phyloP scores from a whole-genome alignment of 2,797 vertebrate species.

The Pseudomugil gertrudae region DNA sequence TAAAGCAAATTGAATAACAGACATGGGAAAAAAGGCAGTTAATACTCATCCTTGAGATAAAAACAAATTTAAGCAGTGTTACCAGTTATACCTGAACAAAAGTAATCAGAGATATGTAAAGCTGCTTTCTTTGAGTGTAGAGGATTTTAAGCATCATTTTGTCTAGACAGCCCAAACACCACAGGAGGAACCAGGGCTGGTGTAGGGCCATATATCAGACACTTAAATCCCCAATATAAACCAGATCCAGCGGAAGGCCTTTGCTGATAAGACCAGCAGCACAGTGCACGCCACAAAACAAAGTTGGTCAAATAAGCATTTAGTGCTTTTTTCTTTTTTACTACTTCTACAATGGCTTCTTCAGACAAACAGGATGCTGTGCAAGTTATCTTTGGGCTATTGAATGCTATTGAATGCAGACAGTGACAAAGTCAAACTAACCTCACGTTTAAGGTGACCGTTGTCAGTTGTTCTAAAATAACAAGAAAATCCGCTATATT shows the following conservation, averaged over 20 bases:
- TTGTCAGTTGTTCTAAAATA: slow-evolving; percentile 42
- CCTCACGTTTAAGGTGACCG: slow-evolving; percentile 66
- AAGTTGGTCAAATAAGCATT: slow-evolving; percentile 59
- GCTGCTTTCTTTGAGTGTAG: slow-evolving; percentile 4
- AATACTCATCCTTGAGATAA: neutral
- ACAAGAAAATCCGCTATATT: slow-evolving; percentile 52
- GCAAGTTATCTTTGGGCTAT: slow-evolving; percentile 54
- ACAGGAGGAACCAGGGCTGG: slow-evolving; percentile 43
- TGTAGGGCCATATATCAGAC: slow-evolving; percentile 69
- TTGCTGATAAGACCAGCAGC: slow-evolving; percentile 75
- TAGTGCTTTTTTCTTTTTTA: slow-evolving; percentile 68
- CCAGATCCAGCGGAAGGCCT: slow-evolving; percentile 66
- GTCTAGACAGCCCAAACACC: slow-evolving; percentile 65
- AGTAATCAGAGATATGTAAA: slow-evolving; percentile 1
- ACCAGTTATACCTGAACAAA: neutral
- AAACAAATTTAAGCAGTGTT: neutral
- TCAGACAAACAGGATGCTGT: slow-evolving; percentile 40
- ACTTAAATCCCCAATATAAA: slow-evolving; percentile 64
- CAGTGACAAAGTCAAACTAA: slow-evolving; percentile 69
- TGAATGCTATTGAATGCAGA: slow-evolving; percentile 50
- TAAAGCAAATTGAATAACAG: slow-evolving; percentile 14
- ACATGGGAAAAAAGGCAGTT: neutral
- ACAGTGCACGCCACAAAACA: slow-evolving; percentile 53
- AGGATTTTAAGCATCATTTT: slow-evolving; percentile 23
- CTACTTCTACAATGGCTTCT: slow-evolving; percentile 56